Evolutionary conservation across 2,113 vertebrate genomes (phyloP).

Genomic region (Xenopus laevis): DNA sequence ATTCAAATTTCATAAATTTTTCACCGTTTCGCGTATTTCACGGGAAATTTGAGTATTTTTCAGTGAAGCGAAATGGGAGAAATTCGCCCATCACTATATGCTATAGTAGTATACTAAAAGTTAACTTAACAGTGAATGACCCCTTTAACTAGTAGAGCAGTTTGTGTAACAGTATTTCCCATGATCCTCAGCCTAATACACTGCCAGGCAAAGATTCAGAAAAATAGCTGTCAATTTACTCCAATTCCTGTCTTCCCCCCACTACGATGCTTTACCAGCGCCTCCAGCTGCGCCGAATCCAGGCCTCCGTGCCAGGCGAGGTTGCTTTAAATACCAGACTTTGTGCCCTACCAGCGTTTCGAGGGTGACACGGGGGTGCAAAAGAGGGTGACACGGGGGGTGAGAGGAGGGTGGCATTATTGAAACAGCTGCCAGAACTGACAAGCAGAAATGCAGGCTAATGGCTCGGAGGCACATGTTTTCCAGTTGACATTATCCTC

Average conservation of each 20-base stretch:
- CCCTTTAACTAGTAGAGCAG: too few relatives aligned
- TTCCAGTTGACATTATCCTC: slow-evolving; percentile 26
- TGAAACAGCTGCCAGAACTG: slow-evolving; percentile 32
- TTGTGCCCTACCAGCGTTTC: too few relatives aligned
- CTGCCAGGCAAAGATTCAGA: neutral
- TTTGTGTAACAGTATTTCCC: too few relatives aligned
- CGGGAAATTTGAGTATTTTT: too few relatives aligned
- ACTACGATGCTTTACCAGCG: too few relatives aligned
- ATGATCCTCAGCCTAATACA: too few relatives aligned
- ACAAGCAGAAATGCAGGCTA: slow-evolving; percentile 17
- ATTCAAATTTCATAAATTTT: too few relatives aligned
- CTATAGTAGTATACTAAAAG: too few relatives aligned
- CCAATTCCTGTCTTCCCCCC: slow-evolving; percentile 2
- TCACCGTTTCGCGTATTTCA: too few relatives aligned
- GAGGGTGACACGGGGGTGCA: slow-evolving; percentile 17
- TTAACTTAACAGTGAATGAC: too few relatives aligned
- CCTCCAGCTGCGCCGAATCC: slow-evolving; percentile 12
- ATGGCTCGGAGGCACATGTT: slow-evolving; percentile 15
- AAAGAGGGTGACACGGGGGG: slow-evolving; percentile 43
- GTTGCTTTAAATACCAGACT: slow-evolving; percentile 24
- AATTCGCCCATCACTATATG: too few relatives aligned
- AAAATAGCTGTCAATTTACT: slow-evolving; percentile 35
- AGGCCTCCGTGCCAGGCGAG: slow-evolving; percentile 25
- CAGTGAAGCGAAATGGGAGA: too few relatives aligned
- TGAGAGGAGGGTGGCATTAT: slow-evolving; percentile 19